phyloP scores from a whole-genome alignment of 2,113 vertebrate species.

The Syngnathus floridae region DNA sequence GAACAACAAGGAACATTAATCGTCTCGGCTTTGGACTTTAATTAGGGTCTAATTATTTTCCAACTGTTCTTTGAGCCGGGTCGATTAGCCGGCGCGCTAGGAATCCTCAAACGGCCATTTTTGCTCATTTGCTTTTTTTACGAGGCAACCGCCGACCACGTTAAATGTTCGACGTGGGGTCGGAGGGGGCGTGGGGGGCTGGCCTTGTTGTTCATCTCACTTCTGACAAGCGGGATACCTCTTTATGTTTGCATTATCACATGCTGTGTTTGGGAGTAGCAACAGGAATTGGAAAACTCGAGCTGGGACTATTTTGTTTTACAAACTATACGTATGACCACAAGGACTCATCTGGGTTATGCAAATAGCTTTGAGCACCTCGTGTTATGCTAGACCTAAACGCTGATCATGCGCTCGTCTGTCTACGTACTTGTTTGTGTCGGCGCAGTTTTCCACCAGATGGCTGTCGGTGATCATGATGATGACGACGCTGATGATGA shows the following conservation, averaged over 20 bases:
- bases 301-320: no score
- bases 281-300: no score
- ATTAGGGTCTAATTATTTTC: background rate
- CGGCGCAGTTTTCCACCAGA: background rate
- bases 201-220: background rate
- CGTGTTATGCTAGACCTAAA: no score
- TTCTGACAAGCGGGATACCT: background rate
- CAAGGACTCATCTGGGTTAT: no score
- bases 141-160: background rate
- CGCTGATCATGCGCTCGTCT: no score
- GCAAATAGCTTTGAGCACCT: no score
- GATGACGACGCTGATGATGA: background rate
- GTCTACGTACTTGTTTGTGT: background rate
- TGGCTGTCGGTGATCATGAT: background rate
- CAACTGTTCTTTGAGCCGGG: background rate
- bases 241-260: background rate
- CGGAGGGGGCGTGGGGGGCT: no score
- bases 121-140: background rate
- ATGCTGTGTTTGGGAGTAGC: background rate
- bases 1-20: background rate
- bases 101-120: slow-evolving; percentile 1
- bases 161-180: background rate
- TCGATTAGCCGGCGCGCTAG: background rate
- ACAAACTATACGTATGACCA: no score
- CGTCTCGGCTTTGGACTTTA: background rate